A percentile compares a stretch with the other conserved stretches of the same genome.
phyloP scores from a whole-genome alignment of 1,140 invertebrate genomes.

The Papilio aristodemus region DNA sequence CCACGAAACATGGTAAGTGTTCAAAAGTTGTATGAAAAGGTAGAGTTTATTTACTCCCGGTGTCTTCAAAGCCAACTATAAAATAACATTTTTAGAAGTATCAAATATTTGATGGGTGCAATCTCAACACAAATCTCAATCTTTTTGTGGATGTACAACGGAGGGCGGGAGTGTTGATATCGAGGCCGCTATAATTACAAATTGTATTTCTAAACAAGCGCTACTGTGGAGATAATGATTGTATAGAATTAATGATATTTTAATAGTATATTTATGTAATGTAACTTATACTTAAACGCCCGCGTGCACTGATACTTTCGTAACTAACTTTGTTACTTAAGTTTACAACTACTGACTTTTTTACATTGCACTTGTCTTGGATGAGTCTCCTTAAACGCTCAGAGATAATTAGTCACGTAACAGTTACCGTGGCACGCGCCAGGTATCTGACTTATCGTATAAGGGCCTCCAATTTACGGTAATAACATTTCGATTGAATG shows the following conservation, averaged over 20 bases:
- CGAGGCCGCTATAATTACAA: conserved; percentile 6
- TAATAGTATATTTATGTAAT: conserved; percentile 25
- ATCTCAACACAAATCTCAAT: background rate
- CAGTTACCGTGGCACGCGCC: conserved; percentile 1
- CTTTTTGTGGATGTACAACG: background rate
- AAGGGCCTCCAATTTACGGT: background rate
- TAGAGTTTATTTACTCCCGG: background rate
- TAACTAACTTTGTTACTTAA: too few relatives aligned
- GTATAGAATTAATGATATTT: conserved; percentile 17
- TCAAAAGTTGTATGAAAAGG: background rate
- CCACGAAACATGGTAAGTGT: background rate
- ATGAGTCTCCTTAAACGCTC: background rate
- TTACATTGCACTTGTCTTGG: background rate
- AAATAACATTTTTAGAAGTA: too few relatives aligned
- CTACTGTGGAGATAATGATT: conserved; percentile 1
- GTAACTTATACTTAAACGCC: background rate
- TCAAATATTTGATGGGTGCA: background rate
- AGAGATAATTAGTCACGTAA: background rate
- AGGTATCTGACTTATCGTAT: background rate
- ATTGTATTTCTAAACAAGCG: conserved; percentile 18
- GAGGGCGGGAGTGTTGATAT: background rate
- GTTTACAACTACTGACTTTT: background rate
- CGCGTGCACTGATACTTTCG: background rate
- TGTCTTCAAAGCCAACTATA: too few relatives aligned
- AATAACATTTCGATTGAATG: background rate